Percentiles rank a stretch among this genome's conserved stretches.
phyloP scores from a whole-genome alignment of 2,113 vertebrate genomes.

The Xenopus borealis region DNA sequence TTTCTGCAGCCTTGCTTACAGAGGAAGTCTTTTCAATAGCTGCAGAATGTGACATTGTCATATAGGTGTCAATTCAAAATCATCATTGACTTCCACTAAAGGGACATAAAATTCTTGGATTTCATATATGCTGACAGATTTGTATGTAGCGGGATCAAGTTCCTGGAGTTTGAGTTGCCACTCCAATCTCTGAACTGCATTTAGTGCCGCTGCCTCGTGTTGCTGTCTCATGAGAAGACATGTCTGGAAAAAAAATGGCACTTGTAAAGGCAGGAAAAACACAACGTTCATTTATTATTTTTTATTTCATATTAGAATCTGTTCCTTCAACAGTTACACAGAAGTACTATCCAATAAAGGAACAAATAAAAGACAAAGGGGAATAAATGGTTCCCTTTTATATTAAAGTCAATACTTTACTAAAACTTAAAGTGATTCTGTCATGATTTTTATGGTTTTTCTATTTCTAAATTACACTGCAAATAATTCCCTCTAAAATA shows the following conservation, averaged over 20 bases:
- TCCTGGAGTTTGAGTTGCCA: slow-evolving; percentile 98
- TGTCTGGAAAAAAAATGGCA: slow-evolving; percentile 66
- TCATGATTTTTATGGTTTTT: too few relatives aligned
- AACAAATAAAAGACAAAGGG: too few relatives aligned
- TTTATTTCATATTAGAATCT: too few relatives aligned
- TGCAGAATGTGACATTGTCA: slow-evolving; percentile 61
- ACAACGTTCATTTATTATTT: too few relatives aligned
- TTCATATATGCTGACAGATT: slow-evolving; percentile 97
- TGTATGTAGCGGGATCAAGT: slow-evolving; percentile 92
- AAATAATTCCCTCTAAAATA: too few relatives aligned
- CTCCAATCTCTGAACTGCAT: slow-evolving; percentile 93
- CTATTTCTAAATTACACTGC: too few relatives aligned
- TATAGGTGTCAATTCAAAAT: slow-evolving; percentile 97
- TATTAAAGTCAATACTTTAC: too few relatives aligned
- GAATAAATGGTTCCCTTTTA: too few relatives aligned
- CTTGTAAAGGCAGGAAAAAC: too few relatives aligned
- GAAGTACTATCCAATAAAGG: too few relatives aligned
- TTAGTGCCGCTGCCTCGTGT: slow-evolving; percentile 95
- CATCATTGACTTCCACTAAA: slow-evolving; percentile 96
- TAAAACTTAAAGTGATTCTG: too few relatives aligned
- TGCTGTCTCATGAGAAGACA: slow-evolving; percentile 98
- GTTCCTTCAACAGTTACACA: too few relatives aligned
- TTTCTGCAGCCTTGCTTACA: slow-evolving; percentile 39
- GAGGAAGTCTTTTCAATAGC: slow-evolving; percentile 20
- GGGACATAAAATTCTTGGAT: slow-evolving; percentile 97